A percentile compares a stretch with the other conserved stretches of the same genome.
Evolutionary conservation across 2,113 vertebrate genomes (phyloP).

Genomic region (Charina bottae): DNA sequence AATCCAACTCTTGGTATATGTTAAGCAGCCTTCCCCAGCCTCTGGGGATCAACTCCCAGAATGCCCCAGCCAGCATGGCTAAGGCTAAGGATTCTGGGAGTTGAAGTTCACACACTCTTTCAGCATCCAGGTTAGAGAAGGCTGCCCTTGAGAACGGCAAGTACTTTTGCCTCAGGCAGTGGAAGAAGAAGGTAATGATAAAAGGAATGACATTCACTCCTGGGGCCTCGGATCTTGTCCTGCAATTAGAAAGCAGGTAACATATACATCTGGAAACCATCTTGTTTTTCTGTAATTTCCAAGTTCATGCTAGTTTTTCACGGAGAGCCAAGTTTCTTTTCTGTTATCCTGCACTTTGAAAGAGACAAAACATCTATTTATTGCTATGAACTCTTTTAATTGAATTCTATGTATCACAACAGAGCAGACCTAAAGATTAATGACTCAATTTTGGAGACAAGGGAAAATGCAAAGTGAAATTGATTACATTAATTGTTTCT

Average conservation of each 20-base stretch:
- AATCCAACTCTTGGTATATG: neutral
- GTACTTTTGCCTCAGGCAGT: neutral
- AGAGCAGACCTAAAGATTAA: slow-evolving; percentile 68
- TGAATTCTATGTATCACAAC: slow-evolving; percentile 58
- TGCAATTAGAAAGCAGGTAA: neutral
- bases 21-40: neutral
- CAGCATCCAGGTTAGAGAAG: too few species aligned
- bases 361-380: slow-evolving; percentile 31
- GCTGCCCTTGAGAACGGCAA: neutral
- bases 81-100: neutral
- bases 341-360: slow-evolving; percentile 26
- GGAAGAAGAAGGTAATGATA: too few species aligned
- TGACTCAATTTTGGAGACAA: slow-evolving; percentile 70
- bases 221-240: neutral
- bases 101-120: neutral
- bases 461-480: slow-evolving; percentile 64
- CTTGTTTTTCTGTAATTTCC: slow-evolving; percentile 16
- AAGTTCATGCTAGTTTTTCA: slow-evolving; percentile 2
- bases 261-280: slow-evolving; percentile 4
- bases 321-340: neutral
- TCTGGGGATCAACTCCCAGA: neutral
- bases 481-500: slow-evolving; percentile 51
- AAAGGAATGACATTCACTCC: too few species aligned
- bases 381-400: slow-evolving; percentile 48
- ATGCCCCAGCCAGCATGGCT: neutral